Evolutionary conservation across 2,797 vertebrate species (phyloP).

Genomic region (Melopsittacus undulatus): DNA sequence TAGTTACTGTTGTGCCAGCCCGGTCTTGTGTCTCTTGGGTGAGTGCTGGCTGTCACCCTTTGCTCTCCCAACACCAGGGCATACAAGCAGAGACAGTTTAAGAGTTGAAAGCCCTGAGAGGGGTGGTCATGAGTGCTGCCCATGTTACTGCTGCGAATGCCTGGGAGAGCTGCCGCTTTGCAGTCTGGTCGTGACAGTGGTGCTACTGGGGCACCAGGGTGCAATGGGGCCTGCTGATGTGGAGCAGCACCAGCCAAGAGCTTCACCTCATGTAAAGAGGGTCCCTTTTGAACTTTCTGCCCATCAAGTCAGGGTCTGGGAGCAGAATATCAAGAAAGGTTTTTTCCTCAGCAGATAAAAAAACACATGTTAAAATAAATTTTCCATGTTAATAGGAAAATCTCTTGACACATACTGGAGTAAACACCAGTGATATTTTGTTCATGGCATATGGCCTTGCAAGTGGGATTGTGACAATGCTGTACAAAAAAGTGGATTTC

Average conservation of each 20-base stretch:
- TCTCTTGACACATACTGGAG: background rate
- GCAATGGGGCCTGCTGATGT: rapidly evolving
- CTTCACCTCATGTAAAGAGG: background rate
- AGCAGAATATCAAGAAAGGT: background rate
- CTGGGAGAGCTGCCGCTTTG: background rate
- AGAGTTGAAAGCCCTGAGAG: background rate
- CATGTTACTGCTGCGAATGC: background rate
- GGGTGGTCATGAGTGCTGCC: background rate
- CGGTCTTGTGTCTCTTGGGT: background rate
- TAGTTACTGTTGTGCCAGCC: background rate
- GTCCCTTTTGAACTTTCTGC: background rate
- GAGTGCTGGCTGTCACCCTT: background rate
- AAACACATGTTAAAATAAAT: background rate
- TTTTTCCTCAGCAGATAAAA: background rate
- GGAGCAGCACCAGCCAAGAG: background rate
- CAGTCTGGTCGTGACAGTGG: background rate
- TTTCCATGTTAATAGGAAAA: background rate
- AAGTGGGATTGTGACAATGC: background rate
- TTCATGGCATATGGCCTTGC: background rate
- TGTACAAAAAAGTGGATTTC: background rate
- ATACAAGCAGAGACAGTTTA: background rate
- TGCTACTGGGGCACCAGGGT: rapidly evolving
- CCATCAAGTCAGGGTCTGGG: background rate
- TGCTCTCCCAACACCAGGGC: background rate
- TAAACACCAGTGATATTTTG: background rate